phyloP scores from a whole-genome alignment of 1,140 invertebrate species.

The Colletes latitarsis region DNA sequence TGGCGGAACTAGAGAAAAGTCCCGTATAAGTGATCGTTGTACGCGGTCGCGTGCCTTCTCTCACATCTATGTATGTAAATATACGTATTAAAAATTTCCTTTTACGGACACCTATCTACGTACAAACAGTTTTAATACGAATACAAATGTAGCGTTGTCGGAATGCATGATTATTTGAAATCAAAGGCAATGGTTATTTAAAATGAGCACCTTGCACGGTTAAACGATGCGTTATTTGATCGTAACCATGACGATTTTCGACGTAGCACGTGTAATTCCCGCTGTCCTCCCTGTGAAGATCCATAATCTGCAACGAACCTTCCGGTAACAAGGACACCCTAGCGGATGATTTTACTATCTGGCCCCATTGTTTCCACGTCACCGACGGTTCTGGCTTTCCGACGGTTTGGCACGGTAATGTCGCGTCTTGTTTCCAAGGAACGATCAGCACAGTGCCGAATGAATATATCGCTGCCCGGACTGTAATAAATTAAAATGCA shows the following conservation, averaged over 20 bases:
- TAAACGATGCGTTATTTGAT: slow-evolving; percentile 90
- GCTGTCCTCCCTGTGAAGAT: slow-evolving; percentile 89
- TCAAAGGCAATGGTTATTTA: not conserved
- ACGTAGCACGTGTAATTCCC: slow-evolving; percentile 96
- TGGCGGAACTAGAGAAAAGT: slow-evolving; percentile 79
- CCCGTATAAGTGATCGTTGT: slow-evolving; percentile 1
- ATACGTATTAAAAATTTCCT: too few species aligned
- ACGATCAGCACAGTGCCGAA: slow-evolving; percentile 89
- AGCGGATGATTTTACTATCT: slow-evolving; percentile 86
- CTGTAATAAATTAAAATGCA: slow-evolving; percentile 74
- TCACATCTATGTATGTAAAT: not conserved
- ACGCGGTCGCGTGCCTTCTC: not conserved
- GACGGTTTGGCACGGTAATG: slow-evolving; percentile 89
- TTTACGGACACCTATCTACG: too few species aligned
- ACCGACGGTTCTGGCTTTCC: slow-evolving; percentile 88
- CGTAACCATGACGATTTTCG: slow-evolving; percentile 91
- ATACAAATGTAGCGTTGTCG: too few species aligned
- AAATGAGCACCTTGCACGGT: slow-evolving; percentile 83
- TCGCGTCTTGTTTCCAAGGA: slow-evolving; percentile 92
- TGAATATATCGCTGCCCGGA: slow-evolving; percentile 90
- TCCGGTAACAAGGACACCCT: slow-evolving; percentile 85
- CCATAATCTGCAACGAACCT: slow-evolving; percentile 88
- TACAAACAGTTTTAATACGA: too few species aligned
- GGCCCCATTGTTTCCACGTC: slow-evolving; percentile 89
- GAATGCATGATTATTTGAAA: too few species aligned